Conservation (phyloP, 2,888 invertebrate genomes). For the Chironomus tentans region DNA sequence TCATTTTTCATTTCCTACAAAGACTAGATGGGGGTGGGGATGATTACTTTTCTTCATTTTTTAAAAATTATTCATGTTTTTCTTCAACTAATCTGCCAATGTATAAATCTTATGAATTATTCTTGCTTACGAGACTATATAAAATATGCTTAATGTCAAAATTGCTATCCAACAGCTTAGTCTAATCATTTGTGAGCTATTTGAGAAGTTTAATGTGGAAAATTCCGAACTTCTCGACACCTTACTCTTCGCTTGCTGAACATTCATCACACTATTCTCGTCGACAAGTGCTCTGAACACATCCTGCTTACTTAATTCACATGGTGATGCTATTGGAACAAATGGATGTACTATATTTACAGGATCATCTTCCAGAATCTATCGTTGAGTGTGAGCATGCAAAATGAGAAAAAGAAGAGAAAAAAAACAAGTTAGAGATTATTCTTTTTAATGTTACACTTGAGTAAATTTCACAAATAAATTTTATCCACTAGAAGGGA, state of each 20-base stretch:
- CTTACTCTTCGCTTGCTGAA: slow-evolving; percentile 10
- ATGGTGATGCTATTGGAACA: not conserved
- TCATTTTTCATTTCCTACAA: not conserved
- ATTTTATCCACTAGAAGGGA: not conserved
- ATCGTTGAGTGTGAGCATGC: not conserved
- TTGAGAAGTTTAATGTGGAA: not conserved
- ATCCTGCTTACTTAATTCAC: not conserved
- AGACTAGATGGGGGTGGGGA: not conserved
- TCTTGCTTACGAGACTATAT: not conserved
- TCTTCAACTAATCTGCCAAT: not conserved
- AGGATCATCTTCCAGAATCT: slow-evolving; percentile 2
- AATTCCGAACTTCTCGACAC: slow-evolving; percentile 11
- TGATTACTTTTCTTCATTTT: not conserved
- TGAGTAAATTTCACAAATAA: not conserved
- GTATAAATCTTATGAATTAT: not conserved
- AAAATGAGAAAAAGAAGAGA: not conserved
- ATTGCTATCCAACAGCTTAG: slow-evolving; percentile 9
- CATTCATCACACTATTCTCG: slow-evolving; percentile 10
- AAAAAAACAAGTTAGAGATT: not conserved
- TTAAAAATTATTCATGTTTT: not conserved
- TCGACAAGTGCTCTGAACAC: not conserved
- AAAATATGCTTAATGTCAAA: slow-evolving; percentile 10
- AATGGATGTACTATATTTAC: slow-evolving; percentile 1
- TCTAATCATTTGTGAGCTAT: slow-evolving; percentile 3
- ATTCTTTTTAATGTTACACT: not conserved